These are phyloP conservation scores for Rhamnusium bicolor DNA, from an alignment of 2,888 invertebrate species.

Conservation along the genomic window DNA sequence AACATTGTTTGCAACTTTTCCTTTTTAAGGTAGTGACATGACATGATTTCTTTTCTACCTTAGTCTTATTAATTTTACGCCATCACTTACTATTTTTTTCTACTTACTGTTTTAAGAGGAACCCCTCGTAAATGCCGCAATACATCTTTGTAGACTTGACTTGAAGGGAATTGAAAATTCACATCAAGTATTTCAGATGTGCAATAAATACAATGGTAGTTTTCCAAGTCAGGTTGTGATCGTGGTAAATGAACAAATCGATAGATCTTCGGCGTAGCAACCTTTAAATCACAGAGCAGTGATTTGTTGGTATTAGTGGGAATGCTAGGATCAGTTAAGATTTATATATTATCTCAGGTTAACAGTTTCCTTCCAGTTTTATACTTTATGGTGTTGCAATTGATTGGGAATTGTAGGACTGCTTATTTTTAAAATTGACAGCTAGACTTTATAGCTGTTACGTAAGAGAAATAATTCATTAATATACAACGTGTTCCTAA, in stretches of 20 bases:
- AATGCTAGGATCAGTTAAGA: constrained; percentile 23
- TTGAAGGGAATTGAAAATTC: not conserved
- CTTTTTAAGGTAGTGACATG: too few species aligned
- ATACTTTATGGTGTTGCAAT: not conserved
- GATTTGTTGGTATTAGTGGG: constrained; percentile 29
- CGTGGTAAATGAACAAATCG: too few species aligned
- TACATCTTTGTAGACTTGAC: not conserved
- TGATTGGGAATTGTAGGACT: not conserved
- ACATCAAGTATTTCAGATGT: not conserved
- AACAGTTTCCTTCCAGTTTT: not conserved
- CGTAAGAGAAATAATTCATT: too few species aligned
- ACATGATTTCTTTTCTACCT: too few species aligned
- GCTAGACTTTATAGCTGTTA: too few species aligned
- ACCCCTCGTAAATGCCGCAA: not conserved
- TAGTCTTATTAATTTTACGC: too few species aligned
- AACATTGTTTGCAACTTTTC: too few species aligned
- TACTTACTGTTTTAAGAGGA: not conserved
- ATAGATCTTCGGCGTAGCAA: constrained; percentile 19
- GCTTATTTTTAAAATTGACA: not conserved
- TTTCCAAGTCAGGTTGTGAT: not conserved
- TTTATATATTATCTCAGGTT: constrained; percentile 12
- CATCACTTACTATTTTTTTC: not conserved
- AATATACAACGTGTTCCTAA: too few species aligned
- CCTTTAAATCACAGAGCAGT: constrained; percentile 29
- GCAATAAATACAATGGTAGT: not conserved